Evolutionary conservation across 2,888 invertebrate species (phyloP).

Genomic region (Tenodera sinensis): DNA sequence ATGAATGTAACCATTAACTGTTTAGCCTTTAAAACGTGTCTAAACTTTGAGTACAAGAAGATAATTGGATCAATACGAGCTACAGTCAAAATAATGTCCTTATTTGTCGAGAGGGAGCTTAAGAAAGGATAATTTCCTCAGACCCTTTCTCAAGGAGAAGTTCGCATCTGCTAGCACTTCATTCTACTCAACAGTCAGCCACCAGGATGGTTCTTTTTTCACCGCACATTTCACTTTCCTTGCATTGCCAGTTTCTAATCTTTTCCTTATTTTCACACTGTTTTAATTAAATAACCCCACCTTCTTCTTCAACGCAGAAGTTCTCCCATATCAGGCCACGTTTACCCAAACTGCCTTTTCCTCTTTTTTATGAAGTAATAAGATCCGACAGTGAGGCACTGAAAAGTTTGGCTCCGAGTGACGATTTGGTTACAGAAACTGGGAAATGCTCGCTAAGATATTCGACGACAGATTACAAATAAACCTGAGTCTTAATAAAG

Average conservation of each 20-base stretch:
- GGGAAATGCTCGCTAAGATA: too few species aligned
- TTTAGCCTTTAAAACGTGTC: too few species aligned
- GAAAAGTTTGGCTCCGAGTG: neutral
- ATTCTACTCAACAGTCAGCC: neutral
- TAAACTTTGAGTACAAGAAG: too few species aligned
- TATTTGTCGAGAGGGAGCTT: neutral
- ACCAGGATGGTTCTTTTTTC: neutral
- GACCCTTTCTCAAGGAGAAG: neutral
- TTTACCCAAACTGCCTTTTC: neutral
- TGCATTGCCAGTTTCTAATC: neutral
- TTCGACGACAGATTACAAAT: too few species aligned
- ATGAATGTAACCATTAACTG: too few species aligned
- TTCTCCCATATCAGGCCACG: neutral
- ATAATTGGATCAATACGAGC: too few species aligned
- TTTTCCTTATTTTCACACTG: neutral
- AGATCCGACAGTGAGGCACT: neutral
- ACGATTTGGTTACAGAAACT: neutral
- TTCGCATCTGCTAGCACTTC: neutral
- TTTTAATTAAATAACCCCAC: neutral
- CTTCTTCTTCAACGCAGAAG: neutral
- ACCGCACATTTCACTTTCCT: neutral
- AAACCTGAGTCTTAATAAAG: too few species aligned
- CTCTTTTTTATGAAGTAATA: neutral
- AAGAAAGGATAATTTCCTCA: neutral
- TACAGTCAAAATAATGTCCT: too few species aligned